Conservation (phyloP, 2,113 vertebrate species). For the Saccopteryx leptura region DNA sequence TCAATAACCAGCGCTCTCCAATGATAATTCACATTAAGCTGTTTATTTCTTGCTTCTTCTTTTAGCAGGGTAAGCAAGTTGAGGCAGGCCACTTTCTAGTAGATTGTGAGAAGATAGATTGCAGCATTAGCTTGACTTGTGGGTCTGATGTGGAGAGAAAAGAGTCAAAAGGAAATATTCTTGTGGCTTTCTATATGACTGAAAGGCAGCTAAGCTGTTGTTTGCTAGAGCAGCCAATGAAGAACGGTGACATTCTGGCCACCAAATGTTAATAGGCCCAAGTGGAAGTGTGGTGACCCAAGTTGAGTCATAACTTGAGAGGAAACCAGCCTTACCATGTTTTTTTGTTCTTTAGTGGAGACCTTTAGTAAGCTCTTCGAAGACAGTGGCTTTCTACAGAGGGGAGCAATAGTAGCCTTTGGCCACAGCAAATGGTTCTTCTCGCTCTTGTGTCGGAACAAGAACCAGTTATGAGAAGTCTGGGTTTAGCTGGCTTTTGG, state of each 20-base stretch:
- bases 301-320: slow-evolving; percentile 84
- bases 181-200: slow-evolving; percentile 87
- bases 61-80: slow-evolving; percentile 76
- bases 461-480: slow-evolving; percentile 81
- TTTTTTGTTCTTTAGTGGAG: slow-evolving; percentile 80
- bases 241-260: slow-evolving; percentile 78
- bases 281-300: slow-evolving; percentile 81
- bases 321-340: slow-evolving; percentile 79
- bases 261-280: slow-evolving; percentile 81
- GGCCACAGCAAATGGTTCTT: slow-evolving; percentile 70
- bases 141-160: slow-evolving; percentile 81
- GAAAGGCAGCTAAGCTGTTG: slow-evolving; percentile 76
- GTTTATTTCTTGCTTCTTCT: slow-evolving; percentile 79
- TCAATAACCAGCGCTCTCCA: background rate
- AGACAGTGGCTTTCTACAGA: slow-evolving; percentile 76
- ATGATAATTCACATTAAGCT: slow-evolving; percentile 50
- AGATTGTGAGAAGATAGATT: slow-evolving; percentile 80
- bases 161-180: slow-evolving; percentile 83
- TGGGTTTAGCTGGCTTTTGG: slow-evolving; percentile 74
- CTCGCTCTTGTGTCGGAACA: slow-evolving; percentile 68
- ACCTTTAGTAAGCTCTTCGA: slow-evolving; percentile 82
- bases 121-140: slow-evolving; percentile 76
- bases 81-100: slow-evolving; percentile 83
- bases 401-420: slow-evolving; percentile 70
- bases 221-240: slow-evolving; percentile 80